A percentile compares a stretch with the other conserved stretches of the same genome.
These are phyloP conservation scores for Serranus cabrilla DNA, from an alignment of 2,797 vertebrate species.

Conservation along the genomic window DNA sequence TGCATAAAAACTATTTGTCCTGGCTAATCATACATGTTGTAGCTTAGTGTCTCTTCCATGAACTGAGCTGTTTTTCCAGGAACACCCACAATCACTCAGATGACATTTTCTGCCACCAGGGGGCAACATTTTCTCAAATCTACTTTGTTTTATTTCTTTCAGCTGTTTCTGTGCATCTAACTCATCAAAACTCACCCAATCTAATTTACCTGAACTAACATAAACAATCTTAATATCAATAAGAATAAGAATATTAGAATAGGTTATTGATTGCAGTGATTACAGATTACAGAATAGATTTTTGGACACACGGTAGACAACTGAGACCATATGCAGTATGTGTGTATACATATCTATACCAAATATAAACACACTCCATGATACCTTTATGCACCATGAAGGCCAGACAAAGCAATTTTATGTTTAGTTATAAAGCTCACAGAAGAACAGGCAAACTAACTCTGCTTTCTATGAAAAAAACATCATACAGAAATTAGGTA, in stretches of 20 bases:
- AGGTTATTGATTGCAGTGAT: no score
- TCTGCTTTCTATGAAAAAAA: no score
- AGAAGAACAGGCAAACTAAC: no score
- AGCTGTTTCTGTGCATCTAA: not conserved
- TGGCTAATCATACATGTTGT: not conserved
- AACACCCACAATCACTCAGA: not conserved
- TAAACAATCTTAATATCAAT: no score
- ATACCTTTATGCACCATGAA: not conserved
- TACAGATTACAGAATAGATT: not conserved
- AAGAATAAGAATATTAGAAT: not conserved
- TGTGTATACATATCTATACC: no score
- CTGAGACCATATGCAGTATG: not conserved
- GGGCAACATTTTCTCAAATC: slow-evolving; percentile 33
- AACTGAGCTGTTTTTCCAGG: not conserved
- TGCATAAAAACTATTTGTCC: not conserved
- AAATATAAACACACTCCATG: not conserved
- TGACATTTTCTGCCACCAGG: slow-evolving; percentile 48
- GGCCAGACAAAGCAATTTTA: not conserved
- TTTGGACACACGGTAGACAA: not conserved
- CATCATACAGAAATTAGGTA: no score
- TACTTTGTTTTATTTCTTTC: not conserved
- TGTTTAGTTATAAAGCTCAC: not conserved
- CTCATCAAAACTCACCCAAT: no score
- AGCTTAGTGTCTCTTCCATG: not conserved
- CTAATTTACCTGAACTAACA: no score